A percentile compares a stretch with the other conserved stretches of the same genome.
Conservation (phyloP, 35 echinoderm and acorn worm genomes). For the Lytechinus pictus region DNA sequence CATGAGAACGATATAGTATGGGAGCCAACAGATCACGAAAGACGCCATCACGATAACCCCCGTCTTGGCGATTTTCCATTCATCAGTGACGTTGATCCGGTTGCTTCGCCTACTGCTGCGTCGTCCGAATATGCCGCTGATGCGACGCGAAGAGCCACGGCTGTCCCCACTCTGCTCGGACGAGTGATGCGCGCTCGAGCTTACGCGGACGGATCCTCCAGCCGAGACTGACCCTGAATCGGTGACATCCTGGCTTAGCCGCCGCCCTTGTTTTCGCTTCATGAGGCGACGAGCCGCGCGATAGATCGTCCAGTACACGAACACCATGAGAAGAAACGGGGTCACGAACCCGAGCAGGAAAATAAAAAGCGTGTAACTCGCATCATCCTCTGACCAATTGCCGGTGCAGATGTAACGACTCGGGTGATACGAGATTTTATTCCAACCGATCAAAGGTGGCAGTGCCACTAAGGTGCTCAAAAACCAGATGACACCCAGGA, state of each 20-base stretch:
- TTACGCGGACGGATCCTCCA: conserved; percentile 20
- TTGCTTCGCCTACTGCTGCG: conserved; percentile 47
- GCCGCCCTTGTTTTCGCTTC: conserved; percentile 53
- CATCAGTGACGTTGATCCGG: conserved; percentile 61
- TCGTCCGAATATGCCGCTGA: conserved; percentile 6
- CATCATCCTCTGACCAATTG: not conserved
- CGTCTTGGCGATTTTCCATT: conserved; percentile 80
- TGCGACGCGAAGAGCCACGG: conserved; percentile 7
- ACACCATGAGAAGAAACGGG: conserved; percentile 65
- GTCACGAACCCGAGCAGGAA: conserved; percentile 69
- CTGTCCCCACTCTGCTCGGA: not conserved
- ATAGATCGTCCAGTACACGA: conserved; percentile 75
- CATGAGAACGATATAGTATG: conserved; percentile 72
- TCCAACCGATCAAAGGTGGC: conserved; percentile 77
- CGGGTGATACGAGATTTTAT: conserved; percentile 60
- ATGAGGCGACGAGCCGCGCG: conserved; percentile 70
- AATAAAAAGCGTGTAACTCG: conserved; percentile 68
- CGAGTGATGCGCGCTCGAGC: not conserved
- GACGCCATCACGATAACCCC: conserved; percentile 65
- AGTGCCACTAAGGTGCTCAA: conserved; percentile 56
- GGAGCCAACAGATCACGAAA: conserved; percentile 82
- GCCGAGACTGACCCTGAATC: not conserved
- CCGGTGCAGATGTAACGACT: conserved; percentile 74
- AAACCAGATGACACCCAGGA: conserved; percentile 38
- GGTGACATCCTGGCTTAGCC: not conserved